Conservation (phyloP, 1,140 invertebrate genomes). For the Nasonia vitripennis region DNA sequence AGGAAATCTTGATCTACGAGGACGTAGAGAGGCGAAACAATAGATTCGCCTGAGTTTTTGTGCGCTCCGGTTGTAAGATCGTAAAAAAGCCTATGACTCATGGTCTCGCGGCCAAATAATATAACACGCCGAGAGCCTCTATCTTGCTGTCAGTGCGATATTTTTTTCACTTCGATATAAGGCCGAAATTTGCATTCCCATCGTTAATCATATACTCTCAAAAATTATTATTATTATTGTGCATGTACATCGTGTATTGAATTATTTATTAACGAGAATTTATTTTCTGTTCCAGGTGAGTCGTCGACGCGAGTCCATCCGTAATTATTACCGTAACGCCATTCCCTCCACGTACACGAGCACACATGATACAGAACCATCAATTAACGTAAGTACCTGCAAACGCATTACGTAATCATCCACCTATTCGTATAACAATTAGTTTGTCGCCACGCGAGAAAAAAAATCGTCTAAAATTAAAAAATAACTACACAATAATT, state of each 20-base stretch:
- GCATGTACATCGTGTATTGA: neutral
- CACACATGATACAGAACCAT: neutral
- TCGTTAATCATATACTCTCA: neutral
- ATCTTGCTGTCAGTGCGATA: neutral
- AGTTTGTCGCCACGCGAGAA: neutral
- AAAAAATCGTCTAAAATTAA: neutral
- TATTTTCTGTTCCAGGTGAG: conserved; percentile 32
- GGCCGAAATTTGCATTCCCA: neutral
- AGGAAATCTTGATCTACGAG: conserved; percentile 17
- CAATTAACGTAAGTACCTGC: neutral
- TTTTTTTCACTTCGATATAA: conserved; percentile 16
- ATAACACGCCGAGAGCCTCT: neutral
- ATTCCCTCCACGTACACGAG: neutral
- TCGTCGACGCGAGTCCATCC: neutral
- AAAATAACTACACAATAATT: neutral
- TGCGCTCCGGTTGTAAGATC: neutral
- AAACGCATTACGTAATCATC: neutral
- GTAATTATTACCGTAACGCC: neutral
- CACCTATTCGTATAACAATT: neutral
- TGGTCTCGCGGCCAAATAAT: conserved; percentile 1
- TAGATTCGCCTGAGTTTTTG: neutral
- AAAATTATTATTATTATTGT: no score
- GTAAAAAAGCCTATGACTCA: conserved; percentile 18
- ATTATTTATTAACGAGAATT: conserved; percentile 15
- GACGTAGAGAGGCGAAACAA: conserved; percentile 6